Conservation (phyloP, 2,888 invertebrate species). For the Drosophila testacea region DNA sequence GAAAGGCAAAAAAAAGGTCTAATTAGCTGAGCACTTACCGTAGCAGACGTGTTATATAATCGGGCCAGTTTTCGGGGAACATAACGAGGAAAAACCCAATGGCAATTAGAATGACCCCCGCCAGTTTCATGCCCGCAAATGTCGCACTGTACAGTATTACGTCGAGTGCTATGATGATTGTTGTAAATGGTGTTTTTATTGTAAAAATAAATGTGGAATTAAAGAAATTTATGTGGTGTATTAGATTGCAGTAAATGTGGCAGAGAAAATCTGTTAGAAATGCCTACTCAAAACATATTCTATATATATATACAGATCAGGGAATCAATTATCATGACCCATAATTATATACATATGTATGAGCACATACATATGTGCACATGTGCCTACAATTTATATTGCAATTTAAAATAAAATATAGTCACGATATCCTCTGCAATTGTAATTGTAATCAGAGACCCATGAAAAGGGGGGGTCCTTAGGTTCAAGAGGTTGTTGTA, state of each 20-base stretch:
- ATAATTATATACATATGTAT: background rate
- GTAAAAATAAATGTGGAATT: background rate
- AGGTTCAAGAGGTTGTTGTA: constrained; percentile 43
- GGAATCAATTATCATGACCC: background rate
- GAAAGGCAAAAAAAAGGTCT: background rate
- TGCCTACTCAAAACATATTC: background rate
- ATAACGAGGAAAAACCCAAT: constrained; percentile 97
- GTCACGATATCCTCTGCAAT: constrained; percentile 52
- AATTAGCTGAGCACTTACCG: constrained; percentile 87
- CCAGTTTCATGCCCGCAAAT: constrained; percentile 97
- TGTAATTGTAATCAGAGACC: background rate
- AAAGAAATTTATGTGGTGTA: constrained; percentile 1
- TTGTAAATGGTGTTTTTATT: constrained; percentile 7
- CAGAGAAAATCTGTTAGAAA: background rate
- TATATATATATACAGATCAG: background rate
- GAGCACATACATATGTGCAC: background rate
- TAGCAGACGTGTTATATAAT: constrained; percentile 95
- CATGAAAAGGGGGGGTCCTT: background rate
- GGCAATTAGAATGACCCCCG: constrained; percentile 96
- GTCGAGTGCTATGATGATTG: constrained; percentile 89
- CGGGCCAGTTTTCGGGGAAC: constrained; percentile 98
- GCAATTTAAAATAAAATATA: constrained; percentile 56
- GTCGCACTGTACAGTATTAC: constrained; percentile 93
- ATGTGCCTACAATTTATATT: constrained; percentile 37
- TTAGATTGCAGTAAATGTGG: constrained; percentile 11